phyloP scores from a whole-genome alignment of 2,888 invertebrate species.

The Imbricaverruca yamaguchii region DNA sequence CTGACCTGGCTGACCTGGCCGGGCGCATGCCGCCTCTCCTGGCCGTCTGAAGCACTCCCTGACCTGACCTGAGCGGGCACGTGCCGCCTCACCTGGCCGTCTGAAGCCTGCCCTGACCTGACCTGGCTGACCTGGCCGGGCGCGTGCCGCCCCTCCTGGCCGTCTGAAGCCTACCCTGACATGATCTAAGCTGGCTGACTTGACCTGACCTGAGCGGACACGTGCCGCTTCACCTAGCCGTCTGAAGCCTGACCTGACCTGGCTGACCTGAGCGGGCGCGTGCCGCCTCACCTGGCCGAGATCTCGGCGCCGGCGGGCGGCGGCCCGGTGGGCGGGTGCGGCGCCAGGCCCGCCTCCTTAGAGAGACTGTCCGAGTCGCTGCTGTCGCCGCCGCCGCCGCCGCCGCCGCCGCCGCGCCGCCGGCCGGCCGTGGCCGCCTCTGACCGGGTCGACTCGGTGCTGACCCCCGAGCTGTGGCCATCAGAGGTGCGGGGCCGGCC shows the following conservation, averaged over 20 bases:
- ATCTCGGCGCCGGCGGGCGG: conserved; percentile 32
- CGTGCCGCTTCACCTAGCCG: too few relatives aligned
- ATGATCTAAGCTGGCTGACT: too few relatives aligned
- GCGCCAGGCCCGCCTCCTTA: conserved; percentile 26
- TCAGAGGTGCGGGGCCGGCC: conserved; percentile 1
- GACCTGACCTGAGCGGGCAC: too few relatives aligned
- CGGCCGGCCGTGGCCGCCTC: conserved; percentile 4
- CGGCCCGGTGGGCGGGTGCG: conserved; percentile 32
- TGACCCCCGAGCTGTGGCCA: conserved; percentile 18
- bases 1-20: too few relatives aligned
- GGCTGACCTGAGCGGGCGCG: neutral
- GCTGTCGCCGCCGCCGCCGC: conserved; percentile 27
- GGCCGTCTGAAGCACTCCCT: too few relatives aligned
- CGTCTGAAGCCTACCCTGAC: too few relatives aligned
- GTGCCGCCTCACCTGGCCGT: too few relatives aligned
- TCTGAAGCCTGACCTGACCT: neutral
- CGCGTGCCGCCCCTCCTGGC: too few relatives aligned
- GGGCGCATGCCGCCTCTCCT: too few relatives aligned
- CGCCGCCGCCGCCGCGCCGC: neutral
- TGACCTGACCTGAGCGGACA: too few relatives aligned
- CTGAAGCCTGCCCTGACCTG: too few relatives aligned
- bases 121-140: too few relatives aligned
- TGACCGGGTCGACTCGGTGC: conserved; percentile 21
- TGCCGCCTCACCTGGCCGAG: conserved; percentile 29
- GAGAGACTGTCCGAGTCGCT: conserved; percentile 33